Evolutionary conservation across 2,113 vertebrate genomes (phyloP), one percentile per base, ranked within the genome.

Genomic region (Heloderma charlesbogerti): DNA sequence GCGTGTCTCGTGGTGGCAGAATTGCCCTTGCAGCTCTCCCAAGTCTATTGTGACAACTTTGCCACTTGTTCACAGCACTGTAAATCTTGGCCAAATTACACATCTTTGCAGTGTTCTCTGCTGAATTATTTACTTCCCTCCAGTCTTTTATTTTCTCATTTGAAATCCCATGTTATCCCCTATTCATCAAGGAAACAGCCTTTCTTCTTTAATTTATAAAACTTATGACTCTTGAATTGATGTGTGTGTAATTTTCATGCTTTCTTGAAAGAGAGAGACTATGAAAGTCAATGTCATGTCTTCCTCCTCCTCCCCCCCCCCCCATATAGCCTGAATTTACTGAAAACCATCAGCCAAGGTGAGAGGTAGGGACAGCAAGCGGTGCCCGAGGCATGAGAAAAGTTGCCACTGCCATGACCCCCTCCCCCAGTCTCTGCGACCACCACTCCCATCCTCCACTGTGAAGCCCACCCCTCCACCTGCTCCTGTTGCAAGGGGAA

Each of bases 91-190:
- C 82, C 85, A 74, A 89, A 79, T 48, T 51, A 12, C 63, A 92
- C 4, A 34, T 66, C 20, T n/a, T 92, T 91, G 22, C 43, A 0
- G 6, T 89, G 48, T 92, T 75, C 88, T 16, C 90, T 72, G 0
- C 2, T 91, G 79, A 94, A 95, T 94, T 93, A 94, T 94, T 88
- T 90, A 93, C 92, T 94, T 60, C 37, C 16, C 92, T 92, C 82
- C 48, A 94, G 87, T 86, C 80, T 48, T 63, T 89, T 83, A 54
- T 27, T 66, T 91, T 66, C 67, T 93, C 67, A 43, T 91, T 85
- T 94, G 84, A 91, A 94, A 94, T 92, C 80, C 40, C 88, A 40
- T 79, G 22, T 82, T 92, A n/a, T 71, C 60, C 25, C 31, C n/a
- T 77, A 34, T 66, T 72, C 40, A 89, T 88, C 79, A 69, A 79